phyloP scores from a whole-genome alignment of 2,888 invertebrate species.

The Prosapia bicincta region DNA sequence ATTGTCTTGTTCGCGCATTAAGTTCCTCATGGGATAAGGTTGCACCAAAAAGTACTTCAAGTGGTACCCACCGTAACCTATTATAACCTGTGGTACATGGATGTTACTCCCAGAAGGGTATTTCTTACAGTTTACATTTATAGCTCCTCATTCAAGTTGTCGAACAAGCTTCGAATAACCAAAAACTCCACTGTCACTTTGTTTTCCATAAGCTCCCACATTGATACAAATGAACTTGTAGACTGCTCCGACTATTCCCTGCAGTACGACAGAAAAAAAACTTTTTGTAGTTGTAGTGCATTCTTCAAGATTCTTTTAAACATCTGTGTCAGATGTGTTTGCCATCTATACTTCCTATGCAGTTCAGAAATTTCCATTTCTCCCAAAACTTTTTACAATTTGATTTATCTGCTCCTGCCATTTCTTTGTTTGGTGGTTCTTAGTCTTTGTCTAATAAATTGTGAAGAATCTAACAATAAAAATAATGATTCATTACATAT shows the following conservation, averaged over 20 bases:
- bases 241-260: slow-evolving; percentile 14
- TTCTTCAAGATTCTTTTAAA: too few species aligned
- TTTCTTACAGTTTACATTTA: not conserved
- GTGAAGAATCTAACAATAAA: too few species aligned
- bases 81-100: slow-evolving; percentile 21
- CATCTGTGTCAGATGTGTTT: too few species aligned
- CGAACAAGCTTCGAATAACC: slow-evolving; percentile 2
- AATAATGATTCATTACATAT: too few species aligned
- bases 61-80: slow-evolving; percentile 21
- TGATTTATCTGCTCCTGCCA: too few species aligned
- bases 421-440: too few species aligned
- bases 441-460: too few species aligned
- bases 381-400: too few species aligned
- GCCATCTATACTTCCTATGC: too few species aligned
- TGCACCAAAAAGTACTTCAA: slow-evolving; percentile 3
- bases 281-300: too few species aligned
- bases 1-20: slow-evolving; percentile 5
- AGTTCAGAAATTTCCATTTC: too few species aligned
- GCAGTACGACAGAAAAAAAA: slow-evolving; percentile 12
- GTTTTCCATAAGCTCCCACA: slow-evolving; percentile 39
- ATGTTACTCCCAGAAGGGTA: not conserved
- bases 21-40: slow-evolving; percentile 8
- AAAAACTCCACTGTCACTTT: slow-evolving; percentile 39
- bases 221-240: slow-evolving; percentile 21
- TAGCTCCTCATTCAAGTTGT: not conserved